A percentile compares a stretch with the other conserved stretches of the same genome.
Conservation (phyloP, 2,797 vertebrate species). For the Emys orbicularis region DNA sequence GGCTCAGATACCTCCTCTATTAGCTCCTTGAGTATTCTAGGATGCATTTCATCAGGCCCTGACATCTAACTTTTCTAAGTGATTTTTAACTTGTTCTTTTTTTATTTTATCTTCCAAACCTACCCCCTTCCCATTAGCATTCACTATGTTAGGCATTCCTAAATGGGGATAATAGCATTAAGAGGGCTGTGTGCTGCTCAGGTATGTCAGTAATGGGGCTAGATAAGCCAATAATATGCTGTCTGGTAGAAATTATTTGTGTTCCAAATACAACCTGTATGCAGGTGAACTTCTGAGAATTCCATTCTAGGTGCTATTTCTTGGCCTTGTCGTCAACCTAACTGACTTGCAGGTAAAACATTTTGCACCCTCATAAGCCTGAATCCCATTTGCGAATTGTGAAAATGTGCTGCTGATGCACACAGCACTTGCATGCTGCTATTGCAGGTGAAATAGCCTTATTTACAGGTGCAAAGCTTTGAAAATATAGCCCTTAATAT, state of each 20-base stretch:
- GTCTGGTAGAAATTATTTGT: not conserved
- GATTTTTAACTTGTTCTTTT: too few species aligned
- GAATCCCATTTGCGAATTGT: not conserved
- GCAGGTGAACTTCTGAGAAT: not conserved
- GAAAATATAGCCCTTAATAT: not conserved
- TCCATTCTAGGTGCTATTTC: not conserved
- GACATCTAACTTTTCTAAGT: too few species aligned
- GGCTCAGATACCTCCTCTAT: too few species aligned
- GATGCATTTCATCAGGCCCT: too few species aligned
- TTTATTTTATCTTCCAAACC: too few species aligned
- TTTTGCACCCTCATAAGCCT: not conserved
- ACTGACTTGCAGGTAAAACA: not conserved
- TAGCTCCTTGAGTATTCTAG: too few species aligned
- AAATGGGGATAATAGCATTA: not conserved
- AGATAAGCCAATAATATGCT: not conserved
- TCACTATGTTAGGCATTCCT: too few species aligned
- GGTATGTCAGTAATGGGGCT: not conserved
- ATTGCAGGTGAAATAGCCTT: not conserved
- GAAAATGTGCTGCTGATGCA: not conserved
- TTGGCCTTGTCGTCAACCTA: not conserved
- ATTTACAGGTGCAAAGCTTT: not conserved
- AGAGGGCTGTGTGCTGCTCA: accelerated
- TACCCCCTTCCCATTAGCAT: too few species aligned
- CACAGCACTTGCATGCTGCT: not conserved
- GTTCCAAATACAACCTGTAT: not conserved